Conservation (phyloP, 2,113 vertebrate species). For the Hippolais icterina region DNA sequence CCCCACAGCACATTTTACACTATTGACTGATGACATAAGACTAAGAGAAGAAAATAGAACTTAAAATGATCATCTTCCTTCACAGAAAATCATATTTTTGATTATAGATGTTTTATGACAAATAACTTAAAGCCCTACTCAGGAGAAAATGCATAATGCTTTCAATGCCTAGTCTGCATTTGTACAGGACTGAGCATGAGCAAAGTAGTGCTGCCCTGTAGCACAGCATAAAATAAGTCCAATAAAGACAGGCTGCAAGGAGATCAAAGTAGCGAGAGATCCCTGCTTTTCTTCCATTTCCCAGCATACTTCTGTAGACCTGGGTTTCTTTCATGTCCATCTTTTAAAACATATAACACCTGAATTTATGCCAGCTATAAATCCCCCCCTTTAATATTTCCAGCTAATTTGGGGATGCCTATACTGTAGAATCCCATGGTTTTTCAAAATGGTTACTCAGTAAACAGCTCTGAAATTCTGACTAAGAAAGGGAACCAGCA, state of each 20-base stretch:
- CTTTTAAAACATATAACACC: not conserved
- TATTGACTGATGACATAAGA: not conserved
- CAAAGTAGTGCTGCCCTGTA: not conserved
- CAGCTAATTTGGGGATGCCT: not conserved
- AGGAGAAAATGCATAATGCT: not conserved
- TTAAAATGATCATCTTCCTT: not conserved
- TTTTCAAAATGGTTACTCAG: not conserved
- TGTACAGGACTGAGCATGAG: not conserved
- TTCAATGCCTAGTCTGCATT: not conserved
- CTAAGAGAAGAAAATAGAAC: not conserved
- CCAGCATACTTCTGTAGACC: not conserved
- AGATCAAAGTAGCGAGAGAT: not conserved
- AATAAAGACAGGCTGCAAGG: not conserved
- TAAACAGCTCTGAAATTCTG: not conserved
- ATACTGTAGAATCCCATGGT: not conserved
- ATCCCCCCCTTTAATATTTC: not conserved
- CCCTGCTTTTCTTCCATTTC: not conserved
- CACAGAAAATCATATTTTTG: not conserved
- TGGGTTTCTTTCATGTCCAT: not conserved
- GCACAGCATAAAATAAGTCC: not conserved
- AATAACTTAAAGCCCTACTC: not conserved
- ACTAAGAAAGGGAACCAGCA: not conserved
- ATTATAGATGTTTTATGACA: not conserved
- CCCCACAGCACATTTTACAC: not conserved
- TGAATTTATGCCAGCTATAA: not conserved